These are phyloP conservation scores for Cyprinella venusta DNA, from an alignment of 2,797 vertebrate species.

Conservation along the genomic window DNA sequence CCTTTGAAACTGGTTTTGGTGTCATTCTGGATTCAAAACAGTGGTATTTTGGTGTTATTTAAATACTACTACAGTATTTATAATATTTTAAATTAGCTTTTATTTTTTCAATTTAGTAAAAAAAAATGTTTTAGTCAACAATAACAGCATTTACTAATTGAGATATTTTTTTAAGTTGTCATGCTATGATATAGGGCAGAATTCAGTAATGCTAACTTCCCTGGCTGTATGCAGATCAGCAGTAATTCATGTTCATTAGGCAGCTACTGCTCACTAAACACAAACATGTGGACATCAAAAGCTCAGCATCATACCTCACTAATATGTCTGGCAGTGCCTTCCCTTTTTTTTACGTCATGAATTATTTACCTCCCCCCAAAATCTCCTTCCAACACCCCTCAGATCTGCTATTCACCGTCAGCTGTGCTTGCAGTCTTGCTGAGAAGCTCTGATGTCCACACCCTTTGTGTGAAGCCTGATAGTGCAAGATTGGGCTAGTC, in stretches of 20 bases:
- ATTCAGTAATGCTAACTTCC: constrained; percentile 1
- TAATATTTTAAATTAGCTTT: not conserved
- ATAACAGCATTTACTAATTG: not conserved
- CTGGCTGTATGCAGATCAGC: not conserved
- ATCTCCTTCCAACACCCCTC: constrained; percentile 52
- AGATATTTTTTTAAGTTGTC: not conserved
- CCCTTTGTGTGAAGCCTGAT: constrained; percentile 42
- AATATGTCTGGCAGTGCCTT: constrained; percentile 30
- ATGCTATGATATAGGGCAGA: not conserved
- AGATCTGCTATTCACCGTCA: constrained; percentile 48
- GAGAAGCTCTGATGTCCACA: constrained; percentile 29
- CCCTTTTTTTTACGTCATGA: constrained; percentile 46
- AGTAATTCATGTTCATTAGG: constrained; percentile 10
- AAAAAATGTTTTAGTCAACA: no score
- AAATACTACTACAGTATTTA: not conserved
- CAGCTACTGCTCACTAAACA: constrained; percentile 26
- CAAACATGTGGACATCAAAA: constrained; percentile 51
- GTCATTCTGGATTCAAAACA: not conserved
- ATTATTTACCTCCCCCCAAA: constrained; percentile 57
- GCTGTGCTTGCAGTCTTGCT: constrained; percentile 34
- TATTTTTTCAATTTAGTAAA: not conserved
- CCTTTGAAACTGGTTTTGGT: not conserved
- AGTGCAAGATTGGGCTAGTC: constrained; percentile 48
- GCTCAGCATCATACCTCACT: constrained; percentile 35
- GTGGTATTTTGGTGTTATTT: not conserved